Percentiles rank a stretch among this genome's conserved stretches.
Evolutionary conservation across 2,888 invertebrate species (phyloP).

Genomic region (Anticlea derivata): DNA sequence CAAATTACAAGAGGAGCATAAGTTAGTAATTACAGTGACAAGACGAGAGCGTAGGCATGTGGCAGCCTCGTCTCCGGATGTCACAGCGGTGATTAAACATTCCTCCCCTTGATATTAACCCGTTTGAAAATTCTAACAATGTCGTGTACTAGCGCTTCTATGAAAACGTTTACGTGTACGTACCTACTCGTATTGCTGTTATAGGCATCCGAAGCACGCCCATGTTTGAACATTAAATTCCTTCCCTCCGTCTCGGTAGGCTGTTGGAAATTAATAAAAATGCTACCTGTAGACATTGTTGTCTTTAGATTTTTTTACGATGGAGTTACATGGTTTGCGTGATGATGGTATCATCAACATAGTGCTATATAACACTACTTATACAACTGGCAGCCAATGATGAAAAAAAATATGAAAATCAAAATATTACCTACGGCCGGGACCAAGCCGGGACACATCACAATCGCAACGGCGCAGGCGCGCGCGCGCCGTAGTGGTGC

Average conservation of each 20-base stretch:
- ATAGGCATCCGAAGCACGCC: constrained; percentile 38
- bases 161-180: constrained; percentile 47
- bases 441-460: too few species aligned
- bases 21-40: constrained; percentile 31
- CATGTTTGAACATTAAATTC: constrained; percentile 37
- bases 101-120: constrained; percentile 72
- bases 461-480: too few species aligned
- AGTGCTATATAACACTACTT: too few species aligned
- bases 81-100: constrained; percentile 76
- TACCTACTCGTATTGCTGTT: constrained; percentile 25
- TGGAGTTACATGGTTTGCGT: too few species aligned
- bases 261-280: constrained; percentile 23
- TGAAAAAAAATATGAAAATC: too few species aligned
- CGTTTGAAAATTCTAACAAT: constrained; percentile 76
- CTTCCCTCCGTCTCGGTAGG: constrained; percentile 17
- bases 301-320: background rate
- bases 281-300: constrained; percentile 8
- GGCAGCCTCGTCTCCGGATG: constrained; percentile 51
- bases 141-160: constrained; percentile 59
- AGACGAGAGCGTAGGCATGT: constrained; percentile 41
- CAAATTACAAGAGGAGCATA: constrained; percentile 23
- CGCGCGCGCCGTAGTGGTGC: too few species aligned
- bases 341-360: too few species aligned
- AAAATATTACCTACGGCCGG: too few species aligned
- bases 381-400: too few species aligned